phyloP scores from a whole-genome alignment of 2,888 invertebrate genomes.

The Lochmaea capreae region DNA sequence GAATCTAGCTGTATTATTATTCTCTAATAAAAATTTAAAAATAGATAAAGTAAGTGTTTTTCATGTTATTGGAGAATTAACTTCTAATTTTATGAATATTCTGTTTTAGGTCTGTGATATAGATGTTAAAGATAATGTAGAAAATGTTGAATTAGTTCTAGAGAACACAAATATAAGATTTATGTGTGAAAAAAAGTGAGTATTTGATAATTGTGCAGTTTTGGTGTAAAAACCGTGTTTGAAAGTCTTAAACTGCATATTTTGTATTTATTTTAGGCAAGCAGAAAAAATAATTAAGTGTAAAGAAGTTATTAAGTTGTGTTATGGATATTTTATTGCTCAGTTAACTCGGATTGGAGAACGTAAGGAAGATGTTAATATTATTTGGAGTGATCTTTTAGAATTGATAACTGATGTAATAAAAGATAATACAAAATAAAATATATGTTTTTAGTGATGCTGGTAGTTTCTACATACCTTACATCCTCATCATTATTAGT shows the following conservation, averaged over 20 bases:
- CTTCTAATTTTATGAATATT: not conserved
- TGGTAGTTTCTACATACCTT: too few relatives aligned
- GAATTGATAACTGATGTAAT: slow-evolving; percentile 49
- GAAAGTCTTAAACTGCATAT: not conserved
- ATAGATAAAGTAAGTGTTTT: slow-evolving; percentile 54
- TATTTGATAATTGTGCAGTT: slow-evolving; percentile 39
- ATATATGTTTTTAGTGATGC: not conserved
- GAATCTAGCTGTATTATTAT: slow-evolving; percentile 71
- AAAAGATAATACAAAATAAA: slow-evolving; percentile 29
- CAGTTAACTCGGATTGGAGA: slow-evolving; percentile 58
- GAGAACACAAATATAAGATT: slow-evolving; percentile 62
- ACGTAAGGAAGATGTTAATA: slow-evolving; percentile 48
- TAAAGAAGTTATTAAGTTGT: slow-evolving; percentile 55
- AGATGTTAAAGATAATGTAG: slow-evolving; percentile 37
- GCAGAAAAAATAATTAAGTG: slow-evolving; percentile 61
- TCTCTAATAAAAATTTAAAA: slow-evolving; percentile 61
- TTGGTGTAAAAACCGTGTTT: too few relatives aligned
- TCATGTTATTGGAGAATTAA: too few relatives aligned
- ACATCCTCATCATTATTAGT: too few relatives aligned
- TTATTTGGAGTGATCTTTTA: slow-evolving; percentile 55
- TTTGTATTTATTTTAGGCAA: slow-evolving; percentile 66
- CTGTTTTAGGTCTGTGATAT: slow-evolving; percentile 49
- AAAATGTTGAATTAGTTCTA: slow-evolving; percentile 57
- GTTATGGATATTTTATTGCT: slow-evolving; percentile 58
- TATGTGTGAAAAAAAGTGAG: slow-evolving; percentile 63